Percentiles rank a stretch among this genome's conserved stretches.
Evolutionary conservation across 2,888 invertebrate genomes (phyloP).

Genomic region (Xylophagus ater): DNA sequence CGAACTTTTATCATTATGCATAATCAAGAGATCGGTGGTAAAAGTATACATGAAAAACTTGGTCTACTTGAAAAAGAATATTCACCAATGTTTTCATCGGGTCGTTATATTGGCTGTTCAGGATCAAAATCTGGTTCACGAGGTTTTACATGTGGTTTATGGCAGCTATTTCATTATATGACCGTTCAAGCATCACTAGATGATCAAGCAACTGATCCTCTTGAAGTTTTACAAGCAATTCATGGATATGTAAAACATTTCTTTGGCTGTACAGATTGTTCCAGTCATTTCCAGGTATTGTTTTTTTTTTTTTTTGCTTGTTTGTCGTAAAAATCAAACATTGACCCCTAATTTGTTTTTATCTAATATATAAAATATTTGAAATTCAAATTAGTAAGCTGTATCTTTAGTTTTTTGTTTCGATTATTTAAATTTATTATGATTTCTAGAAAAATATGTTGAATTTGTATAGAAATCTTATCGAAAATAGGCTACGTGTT

Average conservation of each 20-base stretch:
- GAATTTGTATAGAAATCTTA: too few species aligned
- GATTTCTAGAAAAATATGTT: too few species aligned
- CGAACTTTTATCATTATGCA: conserved; percentile 43
- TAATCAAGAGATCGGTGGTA: conserved; percentile 46
- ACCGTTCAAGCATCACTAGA: conserved; percentile 60
- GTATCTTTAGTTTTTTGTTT: too few species aligned
- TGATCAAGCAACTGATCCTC: conserved; percentile 44
- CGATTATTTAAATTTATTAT: too few species aligned
- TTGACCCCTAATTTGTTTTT: too few species aligned
- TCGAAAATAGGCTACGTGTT: too few species aligned
- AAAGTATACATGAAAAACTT: conserved; percentile 47
- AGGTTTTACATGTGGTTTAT: conserved; percentile 89
- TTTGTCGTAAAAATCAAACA: too few species aligned
- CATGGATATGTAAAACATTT: conserved; percentile 81
- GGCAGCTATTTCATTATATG: conserved; percentile 88
- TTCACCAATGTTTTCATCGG: conserved; percentile 42
- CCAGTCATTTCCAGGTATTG: conserved; percentile 74
- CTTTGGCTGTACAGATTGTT: conserved; percentile 88
- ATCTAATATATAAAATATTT: too few species aligned
- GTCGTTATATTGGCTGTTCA: conserved; percentile 67
- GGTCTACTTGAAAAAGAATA: conserved; percentile 43
- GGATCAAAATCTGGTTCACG: conserved; percentile 62
- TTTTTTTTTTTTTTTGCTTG: too few species aligned
- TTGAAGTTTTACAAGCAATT: conserved; percentile 68
- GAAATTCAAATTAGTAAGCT: too few species aligned